Percentiles rank a stretch among this genome's conserved stretches.
These are phyloP conservation scores for Loripinus fragilis DNA, from an alignment of 2,888 invertebrate species.

Conservation along the genomic window DNA sequence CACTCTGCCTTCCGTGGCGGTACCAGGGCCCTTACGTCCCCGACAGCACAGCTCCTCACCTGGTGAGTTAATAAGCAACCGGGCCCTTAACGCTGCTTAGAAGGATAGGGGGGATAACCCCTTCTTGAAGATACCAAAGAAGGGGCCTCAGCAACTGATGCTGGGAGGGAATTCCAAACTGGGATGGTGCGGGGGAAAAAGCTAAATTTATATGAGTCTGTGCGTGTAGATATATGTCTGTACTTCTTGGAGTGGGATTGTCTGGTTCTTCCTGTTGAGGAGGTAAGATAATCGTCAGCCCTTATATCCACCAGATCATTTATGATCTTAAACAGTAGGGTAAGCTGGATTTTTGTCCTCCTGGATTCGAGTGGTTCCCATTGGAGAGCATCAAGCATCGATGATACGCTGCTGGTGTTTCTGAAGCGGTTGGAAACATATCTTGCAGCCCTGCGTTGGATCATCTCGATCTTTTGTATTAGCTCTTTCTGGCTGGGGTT, in stretches of 20 bases:
- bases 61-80: background rate
- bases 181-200: background rate
- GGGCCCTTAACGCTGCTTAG: background rate
- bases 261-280: background rate
- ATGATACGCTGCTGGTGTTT: background rate
- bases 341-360: background rate
- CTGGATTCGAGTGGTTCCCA: background rate
- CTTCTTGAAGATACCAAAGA: slow-evolving; percentile 8
- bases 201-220: slow-evolving; percentile 2
- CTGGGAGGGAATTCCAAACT: background rate
- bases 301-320: background rate
- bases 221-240: background rate
- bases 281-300: background rate
- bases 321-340: background rate
- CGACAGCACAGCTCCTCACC: background rate
- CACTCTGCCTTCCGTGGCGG: slow-evolving; percentile 1
- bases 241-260: background rate
- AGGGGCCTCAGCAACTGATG: slow-evolving; percentile 8
- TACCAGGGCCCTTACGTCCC: slow-evolving; percentile 11
- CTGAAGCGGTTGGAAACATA: background rate
- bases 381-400: background rate
- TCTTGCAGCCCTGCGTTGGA: too few species aligned
- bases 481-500: too few species aligned
- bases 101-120: background rate
- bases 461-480: too few species aligned